phyloP scores from a whole-genome alignment of 2,113 vertebrate species.

The Engraulis encrasicolus region DNA sequence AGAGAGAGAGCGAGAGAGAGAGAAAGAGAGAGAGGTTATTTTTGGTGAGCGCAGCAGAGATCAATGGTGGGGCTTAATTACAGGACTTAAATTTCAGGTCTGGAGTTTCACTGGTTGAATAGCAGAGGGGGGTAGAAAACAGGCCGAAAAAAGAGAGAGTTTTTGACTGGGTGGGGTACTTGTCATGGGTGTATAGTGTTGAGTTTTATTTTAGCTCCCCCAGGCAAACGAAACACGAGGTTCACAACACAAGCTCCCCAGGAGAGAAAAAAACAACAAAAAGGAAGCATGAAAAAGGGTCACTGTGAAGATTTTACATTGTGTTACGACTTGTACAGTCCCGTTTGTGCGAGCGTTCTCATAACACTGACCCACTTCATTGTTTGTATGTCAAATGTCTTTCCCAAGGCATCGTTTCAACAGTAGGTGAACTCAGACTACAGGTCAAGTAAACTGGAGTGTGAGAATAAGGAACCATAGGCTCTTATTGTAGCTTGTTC shows the following conservation, averaged over 20 bases:
- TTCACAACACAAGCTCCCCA: not conserved
- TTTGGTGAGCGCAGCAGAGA: not conserved
- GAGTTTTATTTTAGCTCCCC: not conserved
- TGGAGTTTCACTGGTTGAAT: not conserved
- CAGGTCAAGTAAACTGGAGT: too few species aligned
- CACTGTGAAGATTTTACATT: not conserved
- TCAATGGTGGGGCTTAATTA: conserved; percentile 1
- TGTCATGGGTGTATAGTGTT: not conserved
- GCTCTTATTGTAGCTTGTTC: too few species aligned
- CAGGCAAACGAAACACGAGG: not conserved
- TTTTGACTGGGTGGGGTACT: conserved; percentile 5
- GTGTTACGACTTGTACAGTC: not conserved
- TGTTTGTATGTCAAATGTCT: not conserved
- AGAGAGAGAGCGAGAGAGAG: not conserved
- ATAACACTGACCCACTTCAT: not conserved
- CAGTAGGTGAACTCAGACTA: too few species aligned
- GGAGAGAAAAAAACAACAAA: too few species aligned
- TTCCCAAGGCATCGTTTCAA: not conserved
- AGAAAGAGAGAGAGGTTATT: not conserved
- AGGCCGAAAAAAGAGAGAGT: not conserved
- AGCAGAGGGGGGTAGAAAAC: not conserved
- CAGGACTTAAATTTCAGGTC: conserved; percentile 20
- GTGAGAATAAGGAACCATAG: too few species aligned
- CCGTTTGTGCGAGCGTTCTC: not conserved
- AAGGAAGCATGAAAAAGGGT: too few species aligned